These are phyloP conservation scores for Colinus virginianus DNA, from an alignment of 2,113 vertebrate species.

Conservation along the genomic window DNA sequence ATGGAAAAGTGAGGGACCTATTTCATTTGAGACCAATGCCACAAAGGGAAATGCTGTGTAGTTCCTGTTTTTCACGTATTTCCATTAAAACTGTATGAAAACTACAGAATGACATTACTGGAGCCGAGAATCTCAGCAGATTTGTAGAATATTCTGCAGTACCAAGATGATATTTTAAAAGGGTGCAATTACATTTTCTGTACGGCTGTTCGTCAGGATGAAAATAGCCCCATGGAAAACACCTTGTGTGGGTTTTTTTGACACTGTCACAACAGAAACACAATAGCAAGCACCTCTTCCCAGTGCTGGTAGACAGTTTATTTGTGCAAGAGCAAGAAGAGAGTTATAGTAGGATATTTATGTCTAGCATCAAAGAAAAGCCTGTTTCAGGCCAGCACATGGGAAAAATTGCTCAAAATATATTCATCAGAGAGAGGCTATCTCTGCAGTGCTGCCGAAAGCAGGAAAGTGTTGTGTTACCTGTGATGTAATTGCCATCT, in stretches of 20 bases:
- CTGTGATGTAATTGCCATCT: neutral
- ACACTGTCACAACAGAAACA: neutral
- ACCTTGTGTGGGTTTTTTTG: neutral
- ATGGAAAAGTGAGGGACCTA: neutral
- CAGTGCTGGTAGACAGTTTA: neutral
- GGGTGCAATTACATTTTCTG: neutral
- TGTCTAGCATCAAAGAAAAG: neutral
- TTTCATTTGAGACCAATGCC: neutral
- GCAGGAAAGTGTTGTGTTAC: neutral
- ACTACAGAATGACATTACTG: neutral
- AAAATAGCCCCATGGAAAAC: conserved; percentile 9
- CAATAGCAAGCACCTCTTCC: neutral
- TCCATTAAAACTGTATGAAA: neutral
- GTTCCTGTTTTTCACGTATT: neutral
- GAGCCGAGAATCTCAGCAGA: neutral
- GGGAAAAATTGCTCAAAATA: conserved; percentile 24
- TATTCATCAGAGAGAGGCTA: neutral
- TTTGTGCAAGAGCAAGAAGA: conserved; percentile 29
- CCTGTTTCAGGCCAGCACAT: neutral
- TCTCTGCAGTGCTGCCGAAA: neutral
- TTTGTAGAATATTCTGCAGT: neutral
- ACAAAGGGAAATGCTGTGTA: accelerated
- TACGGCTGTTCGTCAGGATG: neutral
- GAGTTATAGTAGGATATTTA: neutral
- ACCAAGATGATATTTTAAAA: conserved; percentile 28